These are phyloP conservation scores for Nephotettix cincticeps DNA, from an alignment of 1,140 invertebrate genomes.

Conservation along the genomic window DNA sequence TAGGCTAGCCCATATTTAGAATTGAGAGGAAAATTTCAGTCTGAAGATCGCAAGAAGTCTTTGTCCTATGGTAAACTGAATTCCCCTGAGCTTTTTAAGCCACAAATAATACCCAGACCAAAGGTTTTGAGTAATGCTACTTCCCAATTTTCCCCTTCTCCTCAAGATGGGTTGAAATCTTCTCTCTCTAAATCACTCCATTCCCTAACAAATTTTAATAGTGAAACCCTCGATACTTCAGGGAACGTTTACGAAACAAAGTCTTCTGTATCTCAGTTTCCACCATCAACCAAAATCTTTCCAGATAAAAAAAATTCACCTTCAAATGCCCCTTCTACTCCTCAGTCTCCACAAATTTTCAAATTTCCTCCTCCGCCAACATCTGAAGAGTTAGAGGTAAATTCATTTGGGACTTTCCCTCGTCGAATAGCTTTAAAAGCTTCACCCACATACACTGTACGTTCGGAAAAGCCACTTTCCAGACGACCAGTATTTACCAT, in stretches of 20 bases:
- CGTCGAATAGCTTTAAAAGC: neutral
- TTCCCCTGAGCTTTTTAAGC: neutral
- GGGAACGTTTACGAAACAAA: no score
- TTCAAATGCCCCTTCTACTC: neutral
- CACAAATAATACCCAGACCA: neutral
- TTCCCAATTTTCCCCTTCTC: no score
- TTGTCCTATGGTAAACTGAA: neutral
- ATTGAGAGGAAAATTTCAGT: constrained; percentile 14
- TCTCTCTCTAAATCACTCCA: no score
- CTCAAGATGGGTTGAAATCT: no score
- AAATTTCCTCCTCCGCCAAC: neutral
- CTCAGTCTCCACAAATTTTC: neutral
- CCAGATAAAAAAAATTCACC: no score
- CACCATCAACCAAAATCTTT: no score
- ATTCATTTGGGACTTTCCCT: neutral
- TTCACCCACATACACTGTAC: neutral
- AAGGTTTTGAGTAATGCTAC: no score
- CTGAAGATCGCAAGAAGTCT: neutral
- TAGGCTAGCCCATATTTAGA: constrained; percentile 24
- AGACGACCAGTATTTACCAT: neutral
- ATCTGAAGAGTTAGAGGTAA: neutral
- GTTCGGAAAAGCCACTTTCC: neutral
- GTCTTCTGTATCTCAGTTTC: no score
- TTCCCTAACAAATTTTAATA: no score
- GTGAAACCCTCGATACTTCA: no score